These are phyloP conservation scores for Apantesis nais DNA, from an alignment of 2,888 invertebrate species.

Conservation along the genomic window DNA sequence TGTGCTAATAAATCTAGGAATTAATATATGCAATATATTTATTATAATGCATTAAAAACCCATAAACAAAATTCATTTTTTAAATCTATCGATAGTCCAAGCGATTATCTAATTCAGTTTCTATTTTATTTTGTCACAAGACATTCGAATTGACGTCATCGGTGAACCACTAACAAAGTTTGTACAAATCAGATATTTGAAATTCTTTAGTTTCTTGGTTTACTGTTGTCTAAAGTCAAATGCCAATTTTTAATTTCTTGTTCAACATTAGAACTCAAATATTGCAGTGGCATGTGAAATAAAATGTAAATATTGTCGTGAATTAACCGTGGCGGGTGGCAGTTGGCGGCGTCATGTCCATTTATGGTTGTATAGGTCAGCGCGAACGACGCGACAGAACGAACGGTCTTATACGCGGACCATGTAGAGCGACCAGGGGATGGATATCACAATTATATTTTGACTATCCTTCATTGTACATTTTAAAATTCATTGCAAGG, in stretches of 20 bases:
- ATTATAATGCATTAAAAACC: background rate
- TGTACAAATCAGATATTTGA: conserved; percentile 22
- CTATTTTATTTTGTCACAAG: conserved; percentile 24
- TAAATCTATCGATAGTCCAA: conserved; percentile 10
- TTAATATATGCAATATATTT: background rate
- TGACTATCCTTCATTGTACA: background rate
- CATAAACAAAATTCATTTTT: background rate
- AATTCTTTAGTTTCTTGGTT: conserved; percentile 25
- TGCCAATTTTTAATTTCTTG: conserved; percentile 29
- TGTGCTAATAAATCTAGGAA: conserved; percentile 22
- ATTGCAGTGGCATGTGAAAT: conserved; percentile 58
- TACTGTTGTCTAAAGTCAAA: conserved; percentile 38
- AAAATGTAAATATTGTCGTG: conserved; percentile 73
- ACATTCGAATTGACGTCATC: conserved; percentile 35
- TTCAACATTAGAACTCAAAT: conserved; percentile 51
- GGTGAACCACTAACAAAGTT: conserved; percentile 30
- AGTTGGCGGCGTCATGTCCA: conserved; percentile 68
- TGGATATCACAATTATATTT: conserved; percentile 41
- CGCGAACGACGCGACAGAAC: conserved; percentile 52
- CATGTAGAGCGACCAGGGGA: conserved; percentile 61
- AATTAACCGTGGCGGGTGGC: conserved; percentile 66
- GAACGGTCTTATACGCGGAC: conserved; percentile 55
- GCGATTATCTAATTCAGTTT: conserved; percentile 32
- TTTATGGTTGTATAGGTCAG: conserved; percentile 72
- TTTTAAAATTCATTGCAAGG: background rate